phyloP scores from a whole-genome alignment of 2,888 invertebrate species.

The Augiades crinisus region DNA sequence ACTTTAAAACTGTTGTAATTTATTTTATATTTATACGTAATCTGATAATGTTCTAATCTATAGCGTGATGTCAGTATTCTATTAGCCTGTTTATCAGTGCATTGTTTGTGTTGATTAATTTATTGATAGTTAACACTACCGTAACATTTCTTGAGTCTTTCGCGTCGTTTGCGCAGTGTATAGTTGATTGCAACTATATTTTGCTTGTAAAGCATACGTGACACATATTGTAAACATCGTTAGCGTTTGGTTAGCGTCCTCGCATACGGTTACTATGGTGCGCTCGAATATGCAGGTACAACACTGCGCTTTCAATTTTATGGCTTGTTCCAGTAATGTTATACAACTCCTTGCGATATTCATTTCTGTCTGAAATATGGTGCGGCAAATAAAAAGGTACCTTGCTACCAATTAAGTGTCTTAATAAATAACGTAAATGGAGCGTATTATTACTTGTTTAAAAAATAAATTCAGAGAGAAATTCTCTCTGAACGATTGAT shows the following conservation, averaged over 20 bases:
- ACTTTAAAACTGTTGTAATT: constrained; percentile 28
- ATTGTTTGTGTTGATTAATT: constrained; percentile 12
- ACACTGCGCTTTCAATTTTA: constrained; percentile 31
- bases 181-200: constrained; percentile 44
- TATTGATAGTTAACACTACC: constrained; percentile 5
- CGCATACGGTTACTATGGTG: constrained; percentile 28
- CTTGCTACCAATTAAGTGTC: neutral
- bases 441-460: neutral
- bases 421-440: neutral
- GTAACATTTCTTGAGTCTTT: neutral
- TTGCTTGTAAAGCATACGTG: constrained; percentile 54
- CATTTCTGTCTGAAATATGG: constrained; percentile 2
- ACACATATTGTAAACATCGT: constrained; percentile 69
- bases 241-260: constrained; percentile 53
- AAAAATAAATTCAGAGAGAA: too few species aligned
- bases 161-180: constrained; percentile 10
- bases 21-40: neutral
- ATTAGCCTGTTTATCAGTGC: constrained; percentile 1
- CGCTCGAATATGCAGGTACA: constrained; percentile 32
- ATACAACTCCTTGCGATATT: constrained; percentile 6
- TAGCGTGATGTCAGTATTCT: constrained; percentile 14
- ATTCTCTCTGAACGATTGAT: too few species aligned
- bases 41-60: constrained; percentile 13
- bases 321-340: constrained; percentile 24
- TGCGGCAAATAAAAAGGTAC: neutral